Evolutionary conservation across 2,888 invertebrate species (phyloP), one percentile per base, ranked within the genome.

Genomic region (Calameuta pallipes): DNA sequence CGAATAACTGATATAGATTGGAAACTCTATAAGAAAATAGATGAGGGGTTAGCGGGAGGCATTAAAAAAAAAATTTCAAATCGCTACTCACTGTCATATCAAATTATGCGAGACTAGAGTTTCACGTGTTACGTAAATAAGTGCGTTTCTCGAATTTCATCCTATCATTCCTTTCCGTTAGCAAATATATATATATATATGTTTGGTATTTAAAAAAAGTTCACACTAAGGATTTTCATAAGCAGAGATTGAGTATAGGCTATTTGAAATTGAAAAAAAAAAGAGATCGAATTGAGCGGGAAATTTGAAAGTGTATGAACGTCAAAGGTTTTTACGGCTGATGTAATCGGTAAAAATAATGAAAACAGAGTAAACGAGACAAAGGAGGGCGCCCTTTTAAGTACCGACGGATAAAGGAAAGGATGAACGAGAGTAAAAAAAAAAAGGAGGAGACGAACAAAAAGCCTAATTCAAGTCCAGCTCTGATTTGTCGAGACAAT

Each of bases 71-170:
- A 87, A 88, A 85, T 84, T 84, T 80, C 81, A 83, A 84, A 33
- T 85, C 83, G 83, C 82, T 82, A 85, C 83, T 84, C 85, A 84
- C 85, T 86, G 89, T 89, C 90, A 85, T 89, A 90, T 90, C 90
- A 82, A 87, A 89, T 90, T 88, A 90, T 89, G 82, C 86, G 85
- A 83, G 85, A 85, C 85, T 88, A 88, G 85, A 87, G 88, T 90
- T 87, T 88, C 87, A 85, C 86, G 85, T 83, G 84, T 83, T 84
- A 83, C 83, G 78, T 79, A 78, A 56, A 37, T 74, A 75, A 68
- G 79, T 80, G 84, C 86, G 86, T 87, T 89, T 89, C 89, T 89
- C 88, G 85, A 87, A 89, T 90, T 89, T 89, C 89, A 87, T 80
- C 79, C 83, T 80, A 76, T 84, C 88, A 88, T 90, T 89, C 89